Base-by-base conservation (phyloP, 2,888 invertebrate genomes). In the Mythimna loreyi region DNA sequence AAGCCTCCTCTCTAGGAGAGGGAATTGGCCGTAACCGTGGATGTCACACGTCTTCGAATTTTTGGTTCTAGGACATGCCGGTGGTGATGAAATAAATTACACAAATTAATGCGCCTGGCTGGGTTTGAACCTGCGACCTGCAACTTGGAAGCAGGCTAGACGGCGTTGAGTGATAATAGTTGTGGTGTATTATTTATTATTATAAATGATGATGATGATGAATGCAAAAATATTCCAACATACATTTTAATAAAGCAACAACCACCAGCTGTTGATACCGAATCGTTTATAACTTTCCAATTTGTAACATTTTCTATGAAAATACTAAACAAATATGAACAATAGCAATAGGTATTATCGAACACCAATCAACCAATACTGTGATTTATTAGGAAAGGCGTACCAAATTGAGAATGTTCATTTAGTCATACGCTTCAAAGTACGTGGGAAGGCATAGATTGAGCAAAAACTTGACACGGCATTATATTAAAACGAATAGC, bases 401-500 rank as follows among this genome's bases (percentile, higher is more conserved):
- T 71, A 67, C 33, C 49, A 59, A 78, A 81, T 81, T 72, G 56
- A 75, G 67, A 81, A 72, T 72, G 64, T 63, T 65, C 58, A 70
- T 72, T 72, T 79, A 59, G 67, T 72, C 65, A 69, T 75, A 75
- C 45, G 43, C 63, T 55, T 72, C 59, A 21, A 56, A 61, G 61
- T 64, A 67, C 61, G 78, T 71, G 64, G 76, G 76, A 69, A 66
- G 63, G 53, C 45, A 49, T 58, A 62, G 19, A 9, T 45, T 66
- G 36, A 60, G 59, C 62, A 63, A 67, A 76, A 63, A 52, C 28
- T 60, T 57, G 19, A 67, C 30, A 58, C 9, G 11, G 11, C 43
- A 43, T 36, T 50, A 53, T 49, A 71, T 52, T 28, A 50, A 16
- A 60, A 52, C 63, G 11, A 25, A 45, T 50, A 30, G 40, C 3